These are phyloP conservation scores for Fratercula arctica DNA, from an alignment of 2,797 vertebrate species.

Conservation along the genomic window DNA sequence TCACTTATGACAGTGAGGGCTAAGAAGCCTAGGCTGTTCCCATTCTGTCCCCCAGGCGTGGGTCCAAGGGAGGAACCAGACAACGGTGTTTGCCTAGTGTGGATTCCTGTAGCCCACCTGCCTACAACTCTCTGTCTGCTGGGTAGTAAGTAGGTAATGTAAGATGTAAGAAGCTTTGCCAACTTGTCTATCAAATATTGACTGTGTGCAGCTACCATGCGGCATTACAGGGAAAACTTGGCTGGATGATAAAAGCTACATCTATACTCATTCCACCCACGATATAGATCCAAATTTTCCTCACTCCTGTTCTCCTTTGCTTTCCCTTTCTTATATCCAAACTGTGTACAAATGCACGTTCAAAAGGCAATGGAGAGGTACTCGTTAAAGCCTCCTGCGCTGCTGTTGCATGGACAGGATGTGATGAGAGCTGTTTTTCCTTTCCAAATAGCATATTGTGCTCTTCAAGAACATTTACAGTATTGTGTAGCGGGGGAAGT, in stretches of 20 bases:
- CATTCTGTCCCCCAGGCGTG: background rate
- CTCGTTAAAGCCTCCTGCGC: background rate
- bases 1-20: background rate
- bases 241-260: background rate
- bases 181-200: slow-evolving; percentile 29
- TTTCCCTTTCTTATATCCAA: background rate
- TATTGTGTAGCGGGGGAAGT: background rate
- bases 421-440: background rate
- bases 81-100: background rate
- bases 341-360: background rate
- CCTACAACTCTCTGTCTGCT: background rate
- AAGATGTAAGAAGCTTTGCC: background rate
- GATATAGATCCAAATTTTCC: background rate
- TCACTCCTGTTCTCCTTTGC: background rate
- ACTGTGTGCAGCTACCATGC: background rate
- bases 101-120: background rate
- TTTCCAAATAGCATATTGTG: background rate
- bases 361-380: background rate
- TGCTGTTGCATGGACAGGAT: slow-evolving; percentile 9
- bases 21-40: background rate
- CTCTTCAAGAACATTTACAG: background rate
- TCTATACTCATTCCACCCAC: background rate
- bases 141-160: background rate
- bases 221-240: background rate
- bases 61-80: background rate